Evolutionary conservation across 2,797 vertebrate genomes (phyloP).

Genomic region (Nyctalus aviator): DNA sequence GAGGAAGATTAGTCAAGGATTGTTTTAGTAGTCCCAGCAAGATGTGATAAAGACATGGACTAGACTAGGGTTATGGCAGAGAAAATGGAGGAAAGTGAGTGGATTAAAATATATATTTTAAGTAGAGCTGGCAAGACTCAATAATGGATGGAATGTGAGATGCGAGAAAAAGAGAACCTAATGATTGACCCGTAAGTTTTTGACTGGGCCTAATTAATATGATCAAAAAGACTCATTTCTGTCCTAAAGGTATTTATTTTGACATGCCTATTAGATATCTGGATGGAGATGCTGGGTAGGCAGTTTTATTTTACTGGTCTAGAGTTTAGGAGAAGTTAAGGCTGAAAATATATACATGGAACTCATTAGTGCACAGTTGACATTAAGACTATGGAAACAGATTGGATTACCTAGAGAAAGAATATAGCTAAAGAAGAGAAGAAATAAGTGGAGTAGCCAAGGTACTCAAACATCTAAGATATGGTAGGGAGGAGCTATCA

Average conservation of each 20-base stretch:
- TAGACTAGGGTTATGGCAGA: not conserved
- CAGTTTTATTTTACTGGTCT: slow-evolving; percentile 40
- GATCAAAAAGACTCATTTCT: slow-evolving; percentile 15
- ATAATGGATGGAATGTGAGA: not conserved
- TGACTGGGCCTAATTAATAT: slow-evolving; percentile 17
- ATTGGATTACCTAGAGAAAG: slow-evolving; percentile 7
- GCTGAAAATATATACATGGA: slow-evolving; percentile 47
- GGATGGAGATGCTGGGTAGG: not conserved
- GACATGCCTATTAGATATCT: not conserved
- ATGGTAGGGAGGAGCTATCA: not conserved
- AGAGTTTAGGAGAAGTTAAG: slow-evolving; percentile 42
- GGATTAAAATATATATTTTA: slow-evolving; percentile 6
- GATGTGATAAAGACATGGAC: not conserved
- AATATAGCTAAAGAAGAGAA: not conserved
- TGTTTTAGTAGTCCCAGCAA: not conserved
- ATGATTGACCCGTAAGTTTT: not conserved
- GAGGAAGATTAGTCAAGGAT: not conserved
- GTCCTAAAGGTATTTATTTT: slow-evolving; percentile 50
- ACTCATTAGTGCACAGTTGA: slow-evolving; percentile 24
- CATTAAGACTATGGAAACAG: slow-evolving; percentile 23
- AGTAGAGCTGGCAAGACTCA: not conserved
- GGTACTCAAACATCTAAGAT: not conserved
- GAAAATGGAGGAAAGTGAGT: not conserved
- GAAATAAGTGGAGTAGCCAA: not conserved
- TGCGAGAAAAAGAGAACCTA: slow-evolving; percentile 34